These are phyloP conservation scores for Drosophila phalerata DNA, from an alignment of 2,888 invertebrate species.

Conservation along the genomic window DNA sequence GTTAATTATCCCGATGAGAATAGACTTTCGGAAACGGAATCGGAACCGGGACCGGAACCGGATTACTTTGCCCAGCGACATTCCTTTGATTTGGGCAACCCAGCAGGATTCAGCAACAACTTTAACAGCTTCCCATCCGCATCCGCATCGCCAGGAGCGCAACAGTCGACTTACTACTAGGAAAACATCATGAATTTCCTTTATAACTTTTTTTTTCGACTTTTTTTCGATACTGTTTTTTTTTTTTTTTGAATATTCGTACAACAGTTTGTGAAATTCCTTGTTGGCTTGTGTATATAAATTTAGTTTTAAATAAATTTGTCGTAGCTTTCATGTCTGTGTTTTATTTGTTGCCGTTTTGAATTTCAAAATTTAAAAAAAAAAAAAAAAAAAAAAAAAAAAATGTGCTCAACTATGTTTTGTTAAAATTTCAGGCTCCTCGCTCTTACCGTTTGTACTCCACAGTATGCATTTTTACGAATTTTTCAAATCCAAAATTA, in stretches of 20 bases:
- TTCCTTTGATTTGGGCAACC: constrained; percentile 14
- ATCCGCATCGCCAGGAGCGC: constrained; percentile 27
- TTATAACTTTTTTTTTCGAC: not conserved
- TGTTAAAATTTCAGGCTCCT: no score
- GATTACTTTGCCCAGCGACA: constrained; percentile 11
- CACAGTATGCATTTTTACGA: no score
- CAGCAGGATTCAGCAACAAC: constrained; percentile 1
- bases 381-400: no score
- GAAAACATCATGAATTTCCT: not conserved
- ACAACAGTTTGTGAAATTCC: not conserved
- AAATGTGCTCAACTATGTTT: no score
- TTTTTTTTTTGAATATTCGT: constrained; percentile 13
- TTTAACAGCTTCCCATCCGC: constrained; percentile 25
- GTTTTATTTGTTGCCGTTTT: not conserved
- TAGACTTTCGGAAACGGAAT: not conserved
- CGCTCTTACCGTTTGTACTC: no score
- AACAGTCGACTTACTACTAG: constrained; percentile 44
- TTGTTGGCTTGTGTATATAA: constrained; percentile 29
- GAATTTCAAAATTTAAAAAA: no score
- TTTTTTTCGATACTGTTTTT: constrained; percentile 2
- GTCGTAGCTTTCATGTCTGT: constrained; percentile 34
- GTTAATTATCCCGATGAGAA: constrained; percentile 50
- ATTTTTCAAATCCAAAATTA: no score
- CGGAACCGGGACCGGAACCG: no score
- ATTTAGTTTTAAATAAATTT: constrained; percentile 20